Base-by-base conservation (phyloP, 1,140 invertebrate species). In the Drosophila grimshawi region DNA sequence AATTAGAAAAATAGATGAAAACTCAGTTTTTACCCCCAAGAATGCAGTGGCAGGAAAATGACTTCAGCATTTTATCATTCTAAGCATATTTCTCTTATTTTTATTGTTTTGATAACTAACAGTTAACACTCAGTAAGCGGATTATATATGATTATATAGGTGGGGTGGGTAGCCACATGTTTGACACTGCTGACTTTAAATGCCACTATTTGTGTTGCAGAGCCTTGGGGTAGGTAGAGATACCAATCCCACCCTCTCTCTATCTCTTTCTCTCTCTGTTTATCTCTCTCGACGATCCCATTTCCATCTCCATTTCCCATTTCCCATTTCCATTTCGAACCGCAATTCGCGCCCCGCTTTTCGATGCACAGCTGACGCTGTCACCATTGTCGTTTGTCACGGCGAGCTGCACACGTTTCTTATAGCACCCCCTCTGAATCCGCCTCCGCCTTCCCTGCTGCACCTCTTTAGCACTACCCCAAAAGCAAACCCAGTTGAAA, bases 371-470 rank as follows among this genome's bases (percentile, higher is more conserved):
- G 76, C 76, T 78, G 76, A 78, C 76, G 67, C 72, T 76, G 72
- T 76, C 62, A 66, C 73, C 76, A 76, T 76, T 76, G 76, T 70
- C 76, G 76, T 78, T 79, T 79, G 67, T 76, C 76, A 79, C 73
- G 66, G 66, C 11, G 29, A 51, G 43, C 66, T 63, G 45, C 66
- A 49, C 57, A 68, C 66, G 43, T 70, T 57, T 63, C 72, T 27
- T 63, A 52, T 48, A 46, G 35, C 52, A 19, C 37, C 33, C 52
- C 5, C 32, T 33, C 37, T 11, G 43, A 69, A 3, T 27, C 39
- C 55, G 0, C 35, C 8, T 46, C 52, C 59, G 4, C 56, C 27
- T 53, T 46, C 45, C 27, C 32, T 27, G 19, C 29, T 43, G 2
- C 35, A 19, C 19, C 19, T 19, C 19, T 19, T 19, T 19, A 10